Percentiles rank a stretch among this genome's conserved stretches.
These are phyloP conservation scores for Ameiurus melas DNA, from an alignment of 2,113 vertebrate genomes.

Conservation along the genomic window DNA sequence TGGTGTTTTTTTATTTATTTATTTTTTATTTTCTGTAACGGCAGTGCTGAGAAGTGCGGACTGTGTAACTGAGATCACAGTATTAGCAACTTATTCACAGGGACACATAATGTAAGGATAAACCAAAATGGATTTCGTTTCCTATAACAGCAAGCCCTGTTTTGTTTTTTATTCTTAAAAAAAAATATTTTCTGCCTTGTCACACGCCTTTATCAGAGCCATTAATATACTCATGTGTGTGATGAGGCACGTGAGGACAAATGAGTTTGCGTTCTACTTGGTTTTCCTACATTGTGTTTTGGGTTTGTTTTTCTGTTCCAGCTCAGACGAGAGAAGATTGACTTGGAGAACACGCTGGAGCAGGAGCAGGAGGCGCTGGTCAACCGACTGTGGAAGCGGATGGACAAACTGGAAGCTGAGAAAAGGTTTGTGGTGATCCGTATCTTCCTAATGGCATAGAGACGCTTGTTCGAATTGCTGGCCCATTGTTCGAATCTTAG, in stretches of 20 bases:
- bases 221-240: too few species aligned
- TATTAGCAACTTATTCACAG: background rate
- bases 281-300: slow-evolving; percentile 7
- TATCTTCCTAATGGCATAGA: background rate
- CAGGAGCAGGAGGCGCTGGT: slow-evolving; percentile 98
- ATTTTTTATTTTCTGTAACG: background rate
- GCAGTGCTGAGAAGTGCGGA: background rate
- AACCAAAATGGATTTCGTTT: background rate
- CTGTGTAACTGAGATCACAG: background rate
- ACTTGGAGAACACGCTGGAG: slow-evolving; percentile 98
- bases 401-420: slow-evolving; percentile 99
- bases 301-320: slow-evolving; percentile 52
- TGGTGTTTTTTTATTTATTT: too few species aligned
- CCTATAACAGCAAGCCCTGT: background rate
- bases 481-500: background rate
- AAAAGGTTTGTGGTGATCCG: slow-evolving; percentile 78
- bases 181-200: background rate
- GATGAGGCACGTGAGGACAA: background rate
- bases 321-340: slow-evolving; percentile 97
- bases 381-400: slow-evolving; percentile 98
- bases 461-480: background rate
- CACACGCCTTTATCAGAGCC: background rate
- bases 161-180: background rate
- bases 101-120: background rate
- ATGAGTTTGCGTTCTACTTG: background rate